phyloP scores from a whole-genome alignment of 1,140 invertebrate genomes.

The Pseudachorutes palmiensis region DNA sequence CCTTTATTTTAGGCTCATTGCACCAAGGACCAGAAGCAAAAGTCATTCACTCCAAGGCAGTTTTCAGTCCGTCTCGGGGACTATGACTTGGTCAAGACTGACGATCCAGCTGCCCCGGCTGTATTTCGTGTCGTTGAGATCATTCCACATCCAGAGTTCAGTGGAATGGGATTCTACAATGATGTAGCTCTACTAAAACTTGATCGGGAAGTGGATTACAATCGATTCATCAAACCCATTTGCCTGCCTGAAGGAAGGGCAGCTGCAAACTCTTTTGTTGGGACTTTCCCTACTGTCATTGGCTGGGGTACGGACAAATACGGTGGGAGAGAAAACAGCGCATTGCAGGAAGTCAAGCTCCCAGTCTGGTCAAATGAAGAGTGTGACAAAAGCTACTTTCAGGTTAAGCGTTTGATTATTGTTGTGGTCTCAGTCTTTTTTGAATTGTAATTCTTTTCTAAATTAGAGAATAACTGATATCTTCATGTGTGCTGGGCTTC shows the following conservation, averaged over 20 bases:
- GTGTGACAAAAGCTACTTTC: slow-evolving; percentile 80
- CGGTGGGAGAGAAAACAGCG: slow-evolving; percentile 72
- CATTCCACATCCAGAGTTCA: slow-evolving; percentile 69
- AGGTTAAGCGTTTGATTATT: too few species aligned
- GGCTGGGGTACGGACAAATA: slow-evolving; percentile 59
- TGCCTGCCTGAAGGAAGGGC: slow-evolving; percentile 63
- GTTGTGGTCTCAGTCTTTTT: too few species aligned
- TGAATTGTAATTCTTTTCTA: too few species aligned
- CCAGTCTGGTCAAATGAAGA: slow-evolving; percentile 87
- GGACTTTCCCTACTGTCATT: slow-evolving; percentile 69
- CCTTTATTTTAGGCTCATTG: slow-evolving; percentile 60
- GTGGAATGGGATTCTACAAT: slow-evolving; percentile 78
- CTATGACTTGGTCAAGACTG: slow-evolving; percentile 69
- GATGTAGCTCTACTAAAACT: slow-evolving; percentile 78
- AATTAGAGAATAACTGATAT: slow-evolving; percentile 82
- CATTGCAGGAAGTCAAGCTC: slow-evolving; percentile 69
- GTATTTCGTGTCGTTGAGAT: slow-evolving; percentile 68
- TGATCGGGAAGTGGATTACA: slow-evolving; percentile 53
- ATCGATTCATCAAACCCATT: slow-evolving; percentile 76
- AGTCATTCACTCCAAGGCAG: slow-evolving; percentile 76
- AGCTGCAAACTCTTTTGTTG: slow-evolving; percentile 55
- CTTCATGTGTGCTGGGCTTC: slow-evolving; percentile 83
- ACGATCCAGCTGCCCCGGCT: slow-evolving; percentile 68
- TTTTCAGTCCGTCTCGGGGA: slow-evolving; percentile 82
- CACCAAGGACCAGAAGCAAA: slow-evolving; percentile 71